These are phyloP conservation scores for Caretta caretta DNA, from an alignment of 2,113 vertebrate species.

Conservation along the genomic window DNA sequence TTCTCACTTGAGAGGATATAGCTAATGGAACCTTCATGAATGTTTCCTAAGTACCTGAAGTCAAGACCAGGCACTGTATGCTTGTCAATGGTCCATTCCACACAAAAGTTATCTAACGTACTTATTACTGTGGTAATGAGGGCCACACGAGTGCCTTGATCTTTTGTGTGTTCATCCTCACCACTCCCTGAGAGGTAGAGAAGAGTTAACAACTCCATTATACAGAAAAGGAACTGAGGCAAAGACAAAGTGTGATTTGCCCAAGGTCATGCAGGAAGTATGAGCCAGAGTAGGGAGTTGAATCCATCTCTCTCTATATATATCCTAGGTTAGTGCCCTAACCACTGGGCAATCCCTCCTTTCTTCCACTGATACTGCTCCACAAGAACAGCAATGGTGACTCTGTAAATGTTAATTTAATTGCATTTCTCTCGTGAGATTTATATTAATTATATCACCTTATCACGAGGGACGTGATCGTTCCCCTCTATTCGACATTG, in stretches of 20 bases:
- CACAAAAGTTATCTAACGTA: background rate
- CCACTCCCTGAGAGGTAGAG: background rate
- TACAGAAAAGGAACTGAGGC: background rate
- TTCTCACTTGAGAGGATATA: background rate
- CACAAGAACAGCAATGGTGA: background rate
- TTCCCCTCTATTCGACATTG: too few species aligned
- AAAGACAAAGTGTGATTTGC: background rate
- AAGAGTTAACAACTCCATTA: background rate
- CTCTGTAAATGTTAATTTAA: background rate
- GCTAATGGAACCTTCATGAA: rapidly evolving
- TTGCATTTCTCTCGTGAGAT: background rate
- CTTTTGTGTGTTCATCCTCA: background rate
- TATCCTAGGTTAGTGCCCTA: background rate
- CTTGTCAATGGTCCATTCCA: background rate
- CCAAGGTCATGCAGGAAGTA: background rate
- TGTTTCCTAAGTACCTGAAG: background rate
- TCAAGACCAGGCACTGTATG: background rate
- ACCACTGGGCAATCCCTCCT: background rate
- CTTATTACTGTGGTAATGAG: background rate
- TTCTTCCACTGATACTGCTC: background rate
- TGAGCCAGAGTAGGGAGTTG: background rate
- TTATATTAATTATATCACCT: background rate
- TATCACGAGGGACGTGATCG: too few species aligned
- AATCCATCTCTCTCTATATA: background rate
- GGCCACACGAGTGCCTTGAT: background rate